Base-by-base conservation (phyloP, 2,113 vertebrate species). In the Gnathonemus echidnorhynchus region DNA sequence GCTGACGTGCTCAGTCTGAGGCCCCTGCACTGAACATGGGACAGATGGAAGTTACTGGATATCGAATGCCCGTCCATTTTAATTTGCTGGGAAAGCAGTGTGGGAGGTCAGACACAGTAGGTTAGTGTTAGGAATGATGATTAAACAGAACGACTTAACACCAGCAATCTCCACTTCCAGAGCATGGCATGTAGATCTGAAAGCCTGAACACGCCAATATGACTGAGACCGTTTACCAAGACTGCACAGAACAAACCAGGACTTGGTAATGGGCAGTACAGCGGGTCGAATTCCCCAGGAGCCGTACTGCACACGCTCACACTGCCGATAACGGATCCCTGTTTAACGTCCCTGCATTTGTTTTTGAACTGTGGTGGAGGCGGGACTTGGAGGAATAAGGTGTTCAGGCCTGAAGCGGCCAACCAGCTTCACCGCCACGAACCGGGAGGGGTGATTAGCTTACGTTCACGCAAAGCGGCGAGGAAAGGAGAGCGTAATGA, bases 331-430 rank as follows among this genome's bases (percentile, higher is more conserved):
- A 48, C 9, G 3, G 24, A 52, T 6, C 42, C 7, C 85, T 5
- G n/a, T 53, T 87, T 87, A 87, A 90, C 83, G 74, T 66, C 90
- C 74, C 85, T 88, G 19, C 39, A 89, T 90, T 89, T 90, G 88
- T 35, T 89, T 88, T 90, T 89, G 85, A 90, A 85, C 85, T 39
- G 86, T 56, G 85, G 49, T 31, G 46, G 48, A 45, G 77, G 35
- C 6, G 39, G 17, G 42, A 83, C 27, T 52, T 19, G 27, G 13
- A 31, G 27, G 27, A 87, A 53, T 56, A 56, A 39, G 7, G 50
- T 21, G 46, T 46, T 48, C 46, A 31, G 49, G 48, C 92, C 90
- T 90, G 83, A 91, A 93, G 46, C 24, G 0, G 86, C 15, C 9
- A 52, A 21, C 24, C 31, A 13, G 48, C 31, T 52, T 21, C 15